Evolutionary conservation across 2,797 vertebrate genomes (phyloP).

Genomic region (Rhinophrynus dorsalis): DNA sequence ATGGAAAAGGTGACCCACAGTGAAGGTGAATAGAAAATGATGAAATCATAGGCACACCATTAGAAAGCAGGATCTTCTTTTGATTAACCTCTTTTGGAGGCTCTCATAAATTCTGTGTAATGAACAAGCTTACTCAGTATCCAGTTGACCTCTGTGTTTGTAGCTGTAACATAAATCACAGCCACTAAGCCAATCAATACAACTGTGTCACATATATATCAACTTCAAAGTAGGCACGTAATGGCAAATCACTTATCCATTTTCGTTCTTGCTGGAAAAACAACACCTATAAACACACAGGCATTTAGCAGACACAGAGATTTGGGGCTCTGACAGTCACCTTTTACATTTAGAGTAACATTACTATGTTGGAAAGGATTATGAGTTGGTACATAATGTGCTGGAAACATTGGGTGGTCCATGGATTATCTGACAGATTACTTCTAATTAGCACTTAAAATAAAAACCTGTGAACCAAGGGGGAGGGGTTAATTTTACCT

Average conservation of each 20-base stretch:
- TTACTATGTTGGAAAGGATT: conserved; percentile 27
- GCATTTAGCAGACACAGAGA: conserved; percentile 35
- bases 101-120: conserved; percentile 35
- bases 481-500: neutral
- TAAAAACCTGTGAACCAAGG: neutral
- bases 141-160: conserved; percentile 36
- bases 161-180: conserved; percentile 32
- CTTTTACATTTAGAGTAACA: conserved; percentile 14
- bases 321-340: conserved; percentile 16
- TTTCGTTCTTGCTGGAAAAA: conserved; percentile 22
- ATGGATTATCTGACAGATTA: conserved; percentile 40
- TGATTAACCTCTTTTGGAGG: conserved; percentile 35
- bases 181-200: conserved; percentile 37
- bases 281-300: conserved; percentile 34
- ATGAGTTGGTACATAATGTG: neutral
- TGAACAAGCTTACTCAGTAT: conserved; percentile 36
- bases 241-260: conserved; percentile 43
- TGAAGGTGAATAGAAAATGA: conserved; percentile 20
- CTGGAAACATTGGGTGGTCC: conserved; percentile 11
- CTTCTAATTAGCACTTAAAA: conserved; percentile 21
- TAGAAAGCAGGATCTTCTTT: conserved; percentile 33
- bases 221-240: conserved; percentile 46
- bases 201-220: conserved; percentile 46
- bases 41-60: conserved; percentile 21
- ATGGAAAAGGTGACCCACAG: conserved; percentile 28